Evolutionary conservation across 2,797 vertebrate genomes (phyloP).

Genomic region (Anguilla megastoma): DNA sequence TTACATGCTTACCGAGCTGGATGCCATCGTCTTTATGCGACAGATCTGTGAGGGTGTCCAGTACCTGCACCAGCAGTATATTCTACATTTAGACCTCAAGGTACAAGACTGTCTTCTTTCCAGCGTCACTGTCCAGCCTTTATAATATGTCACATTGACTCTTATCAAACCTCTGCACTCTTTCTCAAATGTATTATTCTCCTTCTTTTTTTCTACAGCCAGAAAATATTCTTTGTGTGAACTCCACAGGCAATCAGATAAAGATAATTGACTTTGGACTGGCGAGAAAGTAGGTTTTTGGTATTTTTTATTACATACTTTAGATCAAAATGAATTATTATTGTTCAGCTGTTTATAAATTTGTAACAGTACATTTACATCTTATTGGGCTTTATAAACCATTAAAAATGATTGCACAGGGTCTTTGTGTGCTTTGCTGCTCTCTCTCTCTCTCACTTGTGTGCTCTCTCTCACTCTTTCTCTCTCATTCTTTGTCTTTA

Average conservation of each 20-base stretch:
- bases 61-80: slow-evolving; percentile 86
- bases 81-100: slow-evolving; percentile 88
- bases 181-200: not conserved
- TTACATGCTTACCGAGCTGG: slow-evolving; percentile 80
- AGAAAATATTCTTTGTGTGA: slow-evolving; percentile 87
- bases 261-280: slow-evolving; percentile 91
- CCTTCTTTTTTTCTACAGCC: slow-evolving; percentile 66
- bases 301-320: not conserved
- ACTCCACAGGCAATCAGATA: slow-evolving; percentile 81
- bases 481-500: too few relatives aligned
- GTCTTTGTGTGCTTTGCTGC: too few relatives aligned
- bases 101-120: slow-evolving; percentile 53
- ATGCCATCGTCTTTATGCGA: slow-evolving; percentile 79
- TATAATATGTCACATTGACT: not conserved
- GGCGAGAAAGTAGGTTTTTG: slow-evolving; percentile 78
- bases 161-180: not conserved
- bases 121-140: slow-evolving; percentile 17
- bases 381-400: too few relatives aligned
- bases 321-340: too few relatives aligned
- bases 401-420: too few relatives aligned
- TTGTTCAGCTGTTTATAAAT: too few relatives aligned
- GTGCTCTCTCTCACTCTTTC: too few relatives aligned
- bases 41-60: slow-evolving; percentile 86
- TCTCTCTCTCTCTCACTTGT: too few relatives aligned
- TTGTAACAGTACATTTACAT: too few relatives aligned